Base-by-base conservation (phyloP, 30 jellyfish, hydroid and myxozoan genomes). In the Pseudorhiza aurosa region DNA sequence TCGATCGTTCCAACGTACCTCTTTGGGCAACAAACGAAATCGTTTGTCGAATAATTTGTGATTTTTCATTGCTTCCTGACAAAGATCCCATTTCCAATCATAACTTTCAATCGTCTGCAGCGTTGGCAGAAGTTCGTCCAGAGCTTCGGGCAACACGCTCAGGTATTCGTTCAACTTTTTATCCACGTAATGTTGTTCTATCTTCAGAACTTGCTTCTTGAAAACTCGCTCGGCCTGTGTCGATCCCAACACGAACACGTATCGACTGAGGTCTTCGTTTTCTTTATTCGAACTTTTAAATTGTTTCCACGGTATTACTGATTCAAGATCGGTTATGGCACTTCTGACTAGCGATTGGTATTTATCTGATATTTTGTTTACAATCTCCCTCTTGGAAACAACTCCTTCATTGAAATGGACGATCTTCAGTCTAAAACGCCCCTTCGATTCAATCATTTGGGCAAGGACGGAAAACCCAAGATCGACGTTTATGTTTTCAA, bases 31-130 rank as follows among this genome's bases (percentile, higher is more conserved):
- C 11, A 51, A 43, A 21, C 89, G 89, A 45, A 94, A 94, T 78
- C 97, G 82, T 31, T 94, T 87, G 19, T 77, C 96, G 68, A 94
- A 94, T 8, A 72, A 81, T 43, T 82, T 87, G 51, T 94, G 97
- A 43, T 75, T 49, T 71, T 83, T 87, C n/a, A 94, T 94, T 8
- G 99, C 95, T 17, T 87, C 89, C 53, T 87, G 97, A 72, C 99
- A 94, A 10, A 26, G 39, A 53, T 94, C 99, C 99, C 99, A 94
- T 44, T 94, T 94, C 99, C 99, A 94, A 9, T 85, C 97, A 57
- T 67, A 68, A 43, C 91, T 83, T 83, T 94, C 99, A 7, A 94
- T 94, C 24, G 90, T 56, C 43, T 87, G 94, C 44, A 94, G 39
- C 14, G 97, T 74, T 39, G 99, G 99, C 22, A 94, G 80, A 10